Evolutionary conservation across 2,797 vertebrate genomes (phyloP), one percentile per base, ranked within the genome.

Genomic region (Poecilia wingei): DNA sequence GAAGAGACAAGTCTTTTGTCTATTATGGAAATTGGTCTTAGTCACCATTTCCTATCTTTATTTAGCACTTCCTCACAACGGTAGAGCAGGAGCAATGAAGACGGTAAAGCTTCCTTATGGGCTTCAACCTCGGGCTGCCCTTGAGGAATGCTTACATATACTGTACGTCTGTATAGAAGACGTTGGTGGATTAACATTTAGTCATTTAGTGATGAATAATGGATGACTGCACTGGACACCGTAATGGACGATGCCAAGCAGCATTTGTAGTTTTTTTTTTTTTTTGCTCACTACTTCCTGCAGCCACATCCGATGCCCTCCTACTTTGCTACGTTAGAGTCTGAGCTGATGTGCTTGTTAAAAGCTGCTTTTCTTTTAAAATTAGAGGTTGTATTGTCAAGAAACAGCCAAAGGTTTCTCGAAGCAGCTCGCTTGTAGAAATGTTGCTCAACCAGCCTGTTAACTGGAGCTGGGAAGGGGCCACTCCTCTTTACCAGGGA

Each of bases 391-490:
- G n/a, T 76, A 2, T n/a, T n/a, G 78, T 76, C 76, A 46, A 28
- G 78, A 70, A 79, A 73, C 71, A 68, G 47, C 69, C 79, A 55
- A 82, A 69, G 80, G 79, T 80, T 84, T 84, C 77, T 85, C 73
- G 28, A 88, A 89, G 81, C 75, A 75, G 74, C 68, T 81, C n/a
- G 31, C 70, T 87, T 74, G 46, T 71, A 89, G 90, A 94, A 95
- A 95, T 94, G 94, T 84, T 13, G 83, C 87, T 78, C 51, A 87
- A 82, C 93, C 84, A 87, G 94, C 90, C 78, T 85, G 87, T 90
- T 91, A 68, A 81, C 79, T 92, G 84, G 84, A 77, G 76, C 84
- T 84, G 68, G 20, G 59, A 85, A 64, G 39, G 72, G 85, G 91
- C 89, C 93, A 79, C 93, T 88, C 93, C 93, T 89, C 82, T 88